Evolutionary conservation across 2,797 vertebrate genomes (phyloP).

Genomic region (Esox masquinongy): DNA sequence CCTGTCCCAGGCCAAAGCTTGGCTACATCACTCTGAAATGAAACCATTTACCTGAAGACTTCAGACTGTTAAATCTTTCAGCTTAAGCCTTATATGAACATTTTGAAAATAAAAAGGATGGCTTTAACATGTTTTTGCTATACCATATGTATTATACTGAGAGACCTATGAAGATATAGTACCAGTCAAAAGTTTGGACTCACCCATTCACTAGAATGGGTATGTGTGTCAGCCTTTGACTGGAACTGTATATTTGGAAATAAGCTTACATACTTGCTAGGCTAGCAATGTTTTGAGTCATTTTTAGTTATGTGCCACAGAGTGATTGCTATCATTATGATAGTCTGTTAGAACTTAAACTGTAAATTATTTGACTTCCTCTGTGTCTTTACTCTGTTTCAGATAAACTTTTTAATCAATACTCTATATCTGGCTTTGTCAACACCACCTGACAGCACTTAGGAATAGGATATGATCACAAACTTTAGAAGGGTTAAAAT

Average conservation of each 20-base stretch:
- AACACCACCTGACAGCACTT: neutral
- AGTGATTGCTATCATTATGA: conserved; percentile 11
- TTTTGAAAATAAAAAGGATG: conserved; percentile 37
- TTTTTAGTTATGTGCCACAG: conserved; percentile 30
- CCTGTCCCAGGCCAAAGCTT: conserved; percentile 48
- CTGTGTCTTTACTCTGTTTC: conserved; percentile 11
- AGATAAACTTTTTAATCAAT: conserved; percentile 21
- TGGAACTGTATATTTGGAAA: too few species aligned
- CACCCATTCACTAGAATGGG: too few species aligned
- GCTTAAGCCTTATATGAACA: conserved; percentile 69
- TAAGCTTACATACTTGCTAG: neutral
- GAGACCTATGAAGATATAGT: conserved; percentile 28
- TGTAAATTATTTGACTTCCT: conserved; percentile 9
- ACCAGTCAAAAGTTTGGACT: too few species aligned
- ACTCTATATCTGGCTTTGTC: neutral
- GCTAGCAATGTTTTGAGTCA: conserved; percentile 18
- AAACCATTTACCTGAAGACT: conserved; percentile 73
- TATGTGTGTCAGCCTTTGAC: too few species aligned
- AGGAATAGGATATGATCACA: neutral
- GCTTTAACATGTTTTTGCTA: conserved; percentile 48
- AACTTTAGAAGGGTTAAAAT: neutral
- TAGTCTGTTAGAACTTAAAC: conserved; percentile 24
- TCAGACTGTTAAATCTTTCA: conserved; percentile 80
- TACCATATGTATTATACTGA: conserved; percentile 33
- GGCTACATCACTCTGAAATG: conserved; percentile 51